These are phyloP conservation scores for Bellardia bayeri DNA, from an alignment of 2,888 invertebrate genomes.

Conservation along the genomic window DNA sequence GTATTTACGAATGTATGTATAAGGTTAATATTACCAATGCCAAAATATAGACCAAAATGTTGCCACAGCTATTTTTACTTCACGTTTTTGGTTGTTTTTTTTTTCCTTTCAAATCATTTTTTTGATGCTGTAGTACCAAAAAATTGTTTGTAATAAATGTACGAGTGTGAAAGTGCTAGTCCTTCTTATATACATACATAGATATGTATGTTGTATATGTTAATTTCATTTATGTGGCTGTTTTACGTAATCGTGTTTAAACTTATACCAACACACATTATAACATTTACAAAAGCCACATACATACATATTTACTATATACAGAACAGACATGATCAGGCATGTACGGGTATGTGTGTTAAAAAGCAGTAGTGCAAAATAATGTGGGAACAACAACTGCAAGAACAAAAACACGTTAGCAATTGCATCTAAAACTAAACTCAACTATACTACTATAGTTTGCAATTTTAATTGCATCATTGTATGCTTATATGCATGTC, in stretches of 20 bases:
- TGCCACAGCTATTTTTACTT: slow-evolving; percentile 60
- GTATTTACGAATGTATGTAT: not conserved
- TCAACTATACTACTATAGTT: slow-evolving; percentile 68
- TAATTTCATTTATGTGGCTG: slow-evolving; percentile 67
- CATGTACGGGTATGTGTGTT: slow-evolving; percentile 1
- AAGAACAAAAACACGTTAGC: slow-evolving; percentile 37
- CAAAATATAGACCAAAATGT: slow-evolving; percentile 66
- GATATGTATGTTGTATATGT: slow-evolving; percentile 40
- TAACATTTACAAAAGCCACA: slow-evolving; percentile 17
- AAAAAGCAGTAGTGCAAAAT: slow-evolving; percentile 53
- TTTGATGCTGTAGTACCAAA: slow-evolving; percentile 22
- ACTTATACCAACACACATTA: slow-evolving; percentile 19
- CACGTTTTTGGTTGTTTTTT: slow-evolving; percentile 7
- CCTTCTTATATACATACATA: too few relatives aligned
- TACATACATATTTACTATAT: not conserved
- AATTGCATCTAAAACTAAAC: slow-evolving; percentile 66
- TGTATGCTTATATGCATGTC: slow-evolving; percentile 47
- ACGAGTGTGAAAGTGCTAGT: not conserved
- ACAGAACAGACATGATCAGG: not conserved
- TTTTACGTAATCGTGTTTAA: slow-evolving; percentile 57
- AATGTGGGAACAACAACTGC: slow-evolving; percentile 49
- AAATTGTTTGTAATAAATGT: slow-evolving; percentile 32
- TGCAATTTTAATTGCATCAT: slow-evolving; percentile 73
- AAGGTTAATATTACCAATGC: slow-evolving; percentile 46
- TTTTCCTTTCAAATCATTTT: not conserved